Conservation (phyloP, 2,797 vertebrate genomes). For the Hypotaenidia okinawae region DNA sequence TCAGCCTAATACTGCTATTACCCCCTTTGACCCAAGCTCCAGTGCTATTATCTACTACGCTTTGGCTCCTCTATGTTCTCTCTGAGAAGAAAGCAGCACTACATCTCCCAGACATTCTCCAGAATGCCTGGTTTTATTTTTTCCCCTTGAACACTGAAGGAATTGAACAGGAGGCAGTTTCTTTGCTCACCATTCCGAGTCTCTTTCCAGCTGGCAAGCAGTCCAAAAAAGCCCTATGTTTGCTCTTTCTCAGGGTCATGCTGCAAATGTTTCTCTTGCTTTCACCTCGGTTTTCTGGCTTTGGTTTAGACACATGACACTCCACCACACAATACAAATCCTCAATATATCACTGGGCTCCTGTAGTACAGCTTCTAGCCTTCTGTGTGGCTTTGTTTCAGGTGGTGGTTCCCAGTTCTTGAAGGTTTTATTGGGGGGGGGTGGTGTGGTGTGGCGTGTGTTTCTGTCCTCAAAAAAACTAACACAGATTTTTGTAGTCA, state of each 20-base stretch:
- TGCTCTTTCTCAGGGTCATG: constrained; percentile 60
- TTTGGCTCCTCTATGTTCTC: not conserved
- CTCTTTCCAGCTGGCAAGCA: constrained; percentile 55
- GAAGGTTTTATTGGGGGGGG: not conserved
- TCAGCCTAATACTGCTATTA: not conserved
- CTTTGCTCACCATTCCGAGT: constrained; percentile 1
- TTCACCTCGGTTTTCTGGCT: constrained; percentile 58
- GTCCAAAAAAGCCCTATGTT: constrained; percentile 37
- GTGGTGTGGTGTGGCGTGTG: not conserved
- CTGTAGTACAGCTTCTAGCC: not conserved
- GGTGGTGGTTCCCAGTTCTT: not conserved
- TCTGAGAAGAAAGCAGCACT: not conserved
- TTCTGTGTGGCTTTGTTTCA: not conserved
- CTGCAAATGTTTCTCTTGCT: constrained; percentile 59
- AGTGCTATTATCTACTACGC: not conserved
- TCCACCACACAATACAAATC: not conserved
- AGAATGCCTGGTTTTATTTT: not conserved
- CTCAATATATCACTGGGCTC: not conserved
- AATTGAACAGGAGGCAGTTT: constrained; percentile 46
- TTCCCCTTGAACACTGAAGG: not conserved
- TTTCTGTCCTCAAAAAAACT: not conserved
- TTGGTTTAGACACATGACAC: not conserved
- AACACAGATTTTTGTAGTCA: not conserved
- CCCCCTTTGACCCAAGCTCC: not conserved
- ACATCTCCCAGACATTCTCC: not conserved